Percentiles rank a stretch among this genome's conserved stretches.
Conservation (phyloP, 2,888 invertebrate species). For the Amitus sp. region DNA sequence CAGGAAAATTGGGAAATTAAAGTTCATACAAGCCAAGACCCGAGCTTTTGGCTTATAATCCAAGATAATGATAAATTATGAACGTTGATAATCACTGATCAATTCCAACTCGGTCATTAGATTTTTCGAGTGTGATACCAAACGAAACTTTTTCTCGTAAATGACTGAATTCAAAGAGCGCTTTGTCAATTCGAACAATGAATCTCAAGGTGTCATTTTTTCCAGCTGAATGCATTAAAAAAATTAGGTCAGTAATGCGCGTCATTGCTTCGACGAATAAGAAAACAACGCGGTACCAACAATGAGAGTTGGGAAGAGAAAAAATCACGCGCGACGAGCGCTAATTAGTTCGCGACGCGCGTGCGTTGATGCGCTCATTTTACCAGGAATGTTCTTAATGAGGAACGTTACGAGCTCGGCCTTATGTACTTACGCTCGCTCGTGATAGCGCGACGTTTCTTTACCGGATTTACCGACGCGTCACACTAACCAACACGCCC, state of each 20-base stretch:
- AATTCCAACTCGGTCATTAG: neutral
- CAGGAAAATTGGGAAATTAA: no score
- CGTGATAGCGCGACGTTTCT: slow-evolving; percentile 44
- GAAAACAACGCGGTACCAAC: no score
- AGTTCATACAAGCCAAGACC: no score
- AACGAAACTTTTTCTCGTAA: neutral
- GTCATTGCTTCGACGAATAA: neutral
- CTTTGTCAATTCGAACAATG: slow-evolving; percentile 3
- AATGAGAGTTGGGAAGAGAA: no score
- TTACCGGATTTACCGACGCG: slow-evolving; percentile 56
- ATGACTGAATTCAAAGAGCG: neutral
- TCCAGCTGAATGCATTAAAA: neutral
- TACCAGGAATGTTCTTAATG: no score
- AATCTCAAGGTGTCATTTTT: neutral
- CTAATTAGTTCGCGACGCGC: no score
- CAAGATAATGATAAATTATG: no score
- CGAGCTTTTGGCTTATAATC: no score
- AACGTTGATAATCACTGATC: neutral
- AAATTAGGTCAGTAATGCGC: slow-evolving; percentile 4
- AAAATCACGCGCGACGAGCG: no score
- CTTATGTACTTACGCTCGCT: slow-evolving; percentile 29
- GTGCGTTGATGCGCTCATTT: neutral
- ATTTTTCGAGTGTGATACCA: neutral
- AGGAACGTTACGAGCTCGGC: no score
- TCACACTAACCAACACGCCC: slow-evolving; percentile 55